Conservation (phyloP, 2,888 invertebrate species). For the Smittia aterrima region DNA sequence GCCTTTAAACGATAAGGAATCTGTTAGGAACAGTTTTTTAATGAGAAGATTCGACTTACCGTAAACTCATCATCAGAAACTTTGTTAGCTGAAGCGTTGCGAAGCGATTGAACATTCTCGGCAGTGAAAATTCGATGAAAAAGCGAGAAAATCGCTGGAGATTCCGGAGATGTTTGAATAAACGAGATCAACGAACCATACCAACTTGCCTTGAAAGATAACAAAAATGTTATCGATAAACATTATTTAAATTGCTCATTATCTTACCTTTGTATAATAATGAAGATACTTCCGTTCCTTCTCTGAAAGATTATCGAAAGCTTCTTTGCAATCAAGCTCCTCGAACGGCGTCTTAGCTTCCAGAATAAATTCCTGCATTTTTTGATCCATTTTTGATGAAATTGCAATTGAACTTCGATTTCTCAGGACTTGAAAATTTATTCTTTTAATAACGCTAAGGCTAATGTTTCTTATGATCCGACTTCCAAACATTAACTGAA, state of each 20-base stretch:
- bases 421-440: not conserved
- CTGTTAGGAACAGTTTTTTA: not conserved
- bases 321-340: slow-evolving; percentile 75
- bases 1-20: slow-evolving; percentile 57
- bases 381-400: slow-evolving; percentile 5
- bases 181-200: slow-evolving; percentile 83
- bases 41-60: slow-evolving; percentile 56
- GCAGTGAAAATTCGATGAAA: slow-evolving; percentile 78
- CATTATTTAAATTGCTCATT: not conserved
- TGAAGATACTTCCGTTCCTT: slow-evolving; percentile 89
- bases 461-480: no score
- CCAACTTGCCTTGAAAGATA: slow-evolving; percentile 70
- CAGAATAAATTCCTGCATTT: slow-evolving; percentile 14
- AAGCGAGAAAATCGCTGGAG: slow-evolving; percentile 81
- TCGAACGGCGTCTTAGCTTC: slow-evolving; percentile 55
- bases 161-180: slow-evolving; percentile 90
- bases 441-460: no score
- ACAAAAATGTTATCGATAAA: not conserved
- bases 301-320: slow-evolving; percentile 77
- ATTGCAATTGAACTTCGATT: not conserved
- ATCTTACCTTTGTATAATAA: slow-evolving; percentile 69
- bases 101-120: slow-evolving; percentile 66
- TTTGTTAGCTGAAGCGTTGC: slow-evolving; percentile 60
- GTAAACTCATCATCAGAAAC: slow-evolving; percentile 79
- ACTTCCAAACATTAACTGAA: no score